Conservation (phyloP, 2,797 vertebrate species). For the Glyptemys insculpta region DNA sequence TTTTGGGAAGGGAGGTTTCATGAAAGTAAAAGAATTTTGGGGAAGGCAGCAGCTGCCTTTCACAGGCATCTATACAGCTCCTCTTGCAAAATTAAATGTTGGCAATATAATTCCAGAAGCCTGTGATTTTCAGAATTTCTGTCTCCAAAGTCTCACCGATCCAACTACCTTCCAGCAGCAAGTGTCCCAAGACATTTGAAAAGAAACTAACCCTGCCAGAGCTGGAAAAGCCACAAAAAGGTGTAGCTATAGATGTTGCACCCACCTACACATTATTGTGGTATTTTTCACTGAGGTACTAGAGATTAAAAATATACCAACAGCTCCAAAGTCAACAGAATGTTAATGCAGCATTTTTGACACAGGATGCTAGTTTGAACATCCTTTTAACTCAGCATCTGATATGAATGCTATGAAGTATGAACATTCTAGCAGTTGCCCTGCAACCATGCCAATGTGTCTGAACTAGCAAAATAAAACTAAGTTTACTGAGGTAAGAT, state of each 20-base stretch:
- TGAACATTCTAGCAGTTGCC: not conserved
- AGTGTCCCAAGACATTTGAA: not conserved
- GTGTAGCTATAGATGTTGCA: not conserved
- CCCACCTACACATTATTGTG: not conserved
- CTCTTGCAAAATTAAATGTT: not conserved
- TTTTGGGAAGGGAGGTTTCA: not conserved
- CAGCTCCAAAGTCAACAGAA: not conserved
- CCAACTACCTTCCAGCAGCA: not conserved
- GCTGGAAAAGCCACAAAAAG: slow-evolving; percentile 22
- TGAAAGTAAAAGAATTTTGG: not conserved
- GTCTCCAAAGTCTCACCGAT: not conserved
- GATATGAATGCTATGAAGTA: not conserved
- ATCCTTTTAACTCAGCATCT: not conserved
- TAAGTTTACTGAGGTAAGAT: not conserved
- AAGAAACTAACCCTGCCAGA: slow-evolving; percentile 12
- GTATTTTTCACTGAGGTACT: not conserved
- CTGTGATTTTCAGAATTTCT: not conserved
- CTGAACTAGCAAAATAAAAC: not conserved
- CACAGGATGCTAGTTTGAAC: slow-evolving; percentile 34
- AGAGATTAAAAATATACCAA: slow-evolving; percentile 13
- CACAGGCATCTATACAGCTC: not conserved
- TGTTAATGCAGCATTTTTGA: not conserved
- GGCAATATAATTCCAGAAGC: not conserved
- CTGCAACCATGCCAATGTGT: not conserved
- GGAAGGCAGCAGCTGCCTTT: not conserved